Conservation (phyloP, 2,797 vertebrate species). For the Anableps anableps region DNA sequence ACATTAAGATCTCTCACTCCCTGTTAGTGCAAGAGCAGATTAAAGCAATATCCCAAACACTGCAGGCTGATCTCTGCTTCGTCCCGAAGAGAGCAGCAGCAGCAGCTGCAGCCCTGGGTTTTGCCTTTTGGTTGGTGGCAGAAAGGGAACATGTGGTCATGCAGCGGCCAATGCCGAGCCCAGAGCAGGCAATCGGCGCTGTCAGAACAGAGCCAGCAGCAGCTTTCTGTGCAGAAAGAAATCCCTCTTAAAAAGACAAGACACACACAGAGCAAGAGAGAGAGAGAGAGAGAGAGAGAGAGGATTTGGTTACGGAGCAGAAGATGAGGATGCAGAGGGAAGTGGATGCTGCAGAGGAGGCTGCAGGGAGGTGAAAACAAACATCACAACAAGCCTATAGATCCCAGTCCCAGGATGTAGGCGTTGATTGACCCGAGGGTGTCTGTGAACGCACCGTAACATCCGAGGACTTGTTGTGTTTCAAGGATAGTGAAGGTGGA, state of each 20-base stretch:
- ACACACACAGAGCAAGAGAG: constrained; percentile 31
- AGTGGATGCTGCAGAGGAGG: constrained; percentile 57
- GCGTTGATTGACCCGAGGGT: constrained; percentile 40
- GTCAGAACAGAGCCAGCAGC: constrained; percentile 37
- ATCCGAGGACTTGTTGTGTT: constrained; percentile 61
- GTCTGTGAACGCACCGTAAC: constrained; percentile 47
- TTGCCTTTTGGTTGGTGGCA: constrained; percentile 76
- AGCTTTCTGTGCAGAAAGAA: constrained; percentile 68
- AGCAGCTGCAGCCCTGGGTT: constrained; percentile 35
- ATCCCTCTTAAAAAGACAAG: constrained; percentile 49
- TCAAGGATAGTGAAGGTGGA: constrained; percentile 79
- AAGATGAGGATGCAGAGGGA: constrained; percentile 59
- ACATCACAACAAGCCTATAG: constrained; percentile 40
- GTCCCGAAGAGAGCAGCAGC: constrained; percentile 56
- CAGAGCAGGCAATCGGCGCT: constrained; percentile 60
- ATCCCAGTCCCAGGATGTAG: constrained; percentile 67
- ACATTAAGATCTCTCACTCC: constrained; percentile 30
- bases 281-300: constrained; percentile 27
- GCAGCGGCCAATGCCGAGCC: constrained; percentile 75
- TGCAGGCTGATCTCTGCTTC: constrained; percentile 35
- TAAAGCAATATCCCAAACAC: constrained; percentile 28
- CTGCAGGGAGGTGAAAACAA: constrained; percentile 57
- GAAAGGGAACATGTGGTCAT: constrained; percentile 77
- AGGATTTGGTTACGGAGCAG: constrained; percentile 52
- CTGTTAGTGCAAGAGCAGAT: constrained; percentile 31